Percentiles rank a stretch among this genome's conserved stretches.
phyloP scores from a whole-genome alignment of 2,797 vertebrate species.

The Champsocephalus esox region DNA sequence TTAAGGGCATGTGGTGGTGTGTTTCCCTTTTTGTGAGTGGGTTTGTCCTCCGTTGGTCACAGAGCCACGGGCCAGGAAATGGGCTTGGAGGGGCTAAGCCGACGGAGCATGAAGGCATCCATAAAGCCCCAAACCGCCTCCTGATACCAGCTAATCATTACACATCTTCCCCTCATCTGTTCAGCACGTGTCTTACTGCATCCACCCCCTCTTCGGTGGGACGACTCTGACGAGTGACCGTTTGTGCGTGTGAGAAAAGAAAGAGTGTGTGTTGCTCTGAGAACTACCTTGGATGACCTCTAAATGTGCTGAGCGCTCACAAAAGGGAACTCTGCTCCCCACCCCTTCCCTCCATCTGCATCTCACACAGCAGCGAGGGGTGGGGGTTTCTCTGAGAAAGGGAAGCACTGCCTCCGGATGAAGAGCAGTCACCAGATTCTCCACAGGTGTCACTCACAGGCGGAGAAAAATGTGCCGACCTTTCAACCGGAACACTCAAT shows the following conservation, averaged over 20 bases:
- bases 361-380: slow-evolving; percentile 13
- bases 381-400: not conserved
- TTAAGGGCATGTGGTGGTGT: not conserved
- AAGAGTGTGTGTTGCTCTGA: slow-evolving; percentile 38
- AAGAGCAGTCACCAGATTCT: slow-evolving; percentile 40
- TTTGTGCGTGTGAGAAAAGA: slow-evolving; percentile 42
- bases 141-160: slow-evolving; percentile 74
- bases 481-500: slow-evolving; percentile 38
- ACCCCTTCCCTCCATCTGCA: slow-evolving; percentile 10
- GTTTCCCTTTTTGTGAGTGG: not conserved
- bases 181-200: slow-evolving; percentile 56
- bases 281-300: slow-evolving; percentile 76
- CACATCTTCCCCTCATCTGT: slow-evolving; percentile 60
- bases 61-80: slow-evolving; percentile 60
- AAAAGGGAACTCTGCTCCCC: slow-evolving; percentile 46
- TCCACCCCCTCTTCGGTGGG: slow-evolving; percentile 26
- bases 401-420: slow-evolving; percentile 29
- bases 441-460: slow-evolving; percentile 44
- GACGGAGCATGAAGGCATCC: slow-evolving; percentile 63
- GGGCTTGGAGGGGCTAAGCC: slow-evolving; percentile 29
- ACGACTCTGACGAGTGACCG: slow-evolving; percentile 49
- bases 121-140: slow-evolving; percentile 58
- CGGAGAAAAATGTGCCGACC: slow-evolving; percentile 30
- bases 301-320: slow-evolving; percentile 80
- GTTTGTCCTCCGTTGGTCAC: slow-evolving; percentile 40